Base-by-base conservation (phyloP, 2,113 vertebrate genomes). In the Nansenia antarctica region DNA sequence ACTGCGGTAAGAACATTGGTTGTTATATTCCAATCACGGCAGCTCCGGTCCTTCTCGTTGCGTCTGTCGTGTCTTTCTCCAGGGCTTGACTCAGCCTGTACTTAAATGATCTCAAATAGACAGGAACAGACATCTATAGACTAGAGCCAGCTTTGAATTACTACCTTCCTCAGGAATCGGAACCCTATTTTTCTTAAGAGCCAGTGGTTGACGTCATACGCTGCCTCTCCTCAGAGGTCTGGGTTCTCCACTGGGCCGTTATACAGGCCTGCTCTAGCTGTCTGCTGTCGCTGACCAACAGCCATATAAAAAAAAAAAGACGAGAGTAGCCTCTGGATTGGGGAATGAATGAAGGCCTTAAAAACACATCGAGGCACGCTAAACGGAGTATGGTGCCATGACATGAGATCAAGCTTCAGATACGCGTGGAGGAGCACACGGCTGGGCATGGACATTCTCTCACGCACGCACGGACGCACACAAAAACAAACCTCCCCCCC, bases 51-150 rank as follows among this genome's bases (percentile, higher is more conserved):
- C 69, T 12, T 47, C 68, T 80, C n/a, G n/a, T 63, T 31, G 24
- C 61, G 73, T 12, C 34, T 29, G 4, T 31, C n/a, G n/a, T n/a
- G n/a, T 24, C 12, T 64, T 77, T 69, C 63, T 61, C 5, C 42
- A 69, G 70, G n/a, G 62, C 65, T 47, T 22, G 5, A 14, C 24
- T 34, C 63, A 78, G 66, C 61, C 82, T 89, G 81, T 91, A 84
- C 61, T 88, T 88, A 85, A 79, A 27, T 14, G 71, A 68, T 82
- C 73, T 84, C 72, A 86, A 85, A 86, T 57, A 75, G 77, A 81
- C 75, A 85, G 73, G 60, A 72, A 76, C 74, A 60, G 57, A n/a
- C 57, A 22, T 9, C n/a, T 42, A 15, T 12, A 26, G 53, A n/a
- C 37, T 22, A n/a, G n/a, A 59, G 53, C 62, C 30, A 77, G 72